These are phyloP conservation scores for Gisinianus flammeolus DNA, from an alignment of 2,888 invertebrate genomes.

Conservation along the genomic window DNA sequence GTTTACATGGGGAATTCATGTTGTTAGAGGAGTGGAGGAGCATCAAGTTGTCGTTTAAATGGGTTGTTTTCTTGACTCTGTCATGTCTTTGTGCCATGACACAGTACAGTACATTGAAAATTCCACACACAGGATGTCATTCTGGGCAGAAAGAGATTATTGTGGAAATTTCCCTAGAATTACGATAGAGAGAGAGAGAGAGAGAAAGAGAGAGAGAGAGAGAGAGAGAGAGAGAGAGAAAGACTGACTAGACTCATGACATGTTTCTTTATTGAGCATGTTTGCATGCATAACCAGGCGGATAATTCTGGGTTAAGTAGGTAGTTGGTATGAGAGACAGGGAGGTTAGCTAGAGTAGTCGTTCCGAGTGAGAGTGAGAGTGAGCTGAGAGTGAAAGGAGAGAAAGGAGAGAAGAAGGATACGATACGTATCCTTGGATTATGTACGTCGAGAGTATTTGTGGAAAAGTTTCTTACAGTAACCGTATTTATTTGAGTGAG, in stretches of 20 bases:
- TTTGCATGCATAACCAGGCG: slow-evolving; percentile 8
- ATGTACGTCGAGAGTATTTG: background rate
- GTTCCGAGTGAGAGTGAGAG: background rate
- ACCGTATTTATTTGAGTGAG: slow-evolving; percentile 18
- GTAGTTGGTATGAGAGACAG: background rate
- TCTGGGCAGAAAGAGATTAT: too few species aligned
- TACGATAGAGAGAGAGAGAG: too few species aligned
- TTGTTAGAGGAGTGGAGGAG: too few species aligned
- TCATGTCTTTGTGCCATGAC: too few species aligned
- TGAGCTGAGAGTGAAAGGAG: background rate
- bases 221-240: too few species aligned
- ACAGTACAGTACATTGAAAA: too few species aligned
- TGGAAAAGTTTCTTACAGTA: slow-evolving; percentile 16
- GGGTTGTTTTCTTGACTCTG: too few species aligned
- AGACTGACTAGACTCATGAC: background rate
- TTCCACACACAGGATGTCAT: too few species aligned
- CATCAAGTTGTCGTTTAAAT: too few species aligned
- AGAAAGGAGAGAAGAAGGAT: background rate
- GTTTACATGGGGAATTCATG: too few species aligned
- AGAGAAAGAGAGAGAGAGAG: too few species aligned
- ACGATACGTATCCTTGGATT: background rate
- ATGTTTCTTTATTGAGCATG: slow-evolving; percentile 3
- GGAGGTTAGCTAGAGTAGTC: background rate
- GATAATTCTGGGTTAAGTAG: slow-evolving; percentile 15
- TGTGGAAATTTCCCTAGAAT: too few species aligned